Conservation (phyloP, 2,113 vertebrate species). For the Indri indri region DNA sequence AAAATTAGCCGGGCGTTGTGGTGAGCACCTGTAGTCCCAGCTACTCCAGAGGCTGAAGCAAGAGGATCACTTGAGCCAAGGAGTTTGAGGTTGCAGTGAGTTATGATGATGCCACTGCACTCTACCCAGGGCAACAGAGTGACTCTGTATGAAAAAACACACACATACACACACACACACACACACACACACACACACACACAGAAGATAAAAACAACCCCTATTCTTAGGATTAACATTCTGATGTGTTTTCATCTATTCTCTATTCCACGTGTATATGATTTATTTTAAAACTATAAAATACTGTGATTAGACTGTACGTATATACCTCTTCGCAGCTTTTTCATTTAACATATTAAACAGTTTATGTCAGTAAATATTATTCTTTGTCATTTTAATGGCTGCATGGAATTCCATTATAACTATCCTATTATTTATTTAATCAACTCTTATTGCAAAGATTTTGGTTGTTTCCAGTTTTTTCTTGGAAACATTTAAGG, state of each 20-base stretch:
- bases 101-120: no score
- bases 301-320: neutral
- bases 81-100: no score
- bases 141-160: no score
- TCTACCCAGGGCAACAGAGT: no score
- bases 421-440: neutral
- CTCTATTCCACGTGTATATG: neutral
- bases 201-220: constrained; percentile 33
- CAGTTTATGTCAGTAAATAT: neutral
- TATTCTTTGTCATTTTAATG: constrained; percentile 9
- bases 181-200: neutral
- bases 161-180: no score
- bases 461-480: neutral
- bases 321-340: neutral
- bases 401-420: neutral
- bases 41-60: no score
- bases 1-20: neutral
- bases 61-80: no score
- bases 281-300: constrained; percentile 13
- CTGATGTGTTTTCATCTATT: neutral
- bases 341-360: neutral
- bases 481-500: no score
- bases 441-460: neutral
- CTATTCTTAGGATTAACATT: neutral
- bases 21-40: neutral